Conservation (phyloP, 2,888 invertebrate species). For the Philhelius pedissequus region DNA sequence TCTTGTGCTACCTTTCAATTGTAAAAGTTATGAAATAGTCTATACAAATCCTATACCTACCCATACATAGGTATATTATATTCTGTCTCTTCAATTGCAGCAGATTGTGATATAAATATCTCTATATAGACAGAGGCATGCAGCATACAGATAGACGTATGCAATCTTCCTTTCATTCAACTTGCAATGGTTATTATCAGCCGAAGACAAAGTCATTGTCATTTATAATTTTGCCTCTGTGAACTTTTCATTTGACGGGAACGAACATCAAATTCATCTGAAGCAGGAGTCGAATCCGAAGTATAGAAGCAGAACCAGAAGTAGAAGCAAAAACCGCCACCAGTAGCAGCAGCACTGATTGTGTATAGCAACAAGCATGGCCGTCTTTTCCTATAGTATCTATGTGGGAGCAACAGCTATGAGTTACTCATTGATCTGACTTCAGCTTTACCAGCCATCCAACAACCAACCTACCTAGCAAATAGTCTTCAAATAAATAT, state of each 20-base stretch:
- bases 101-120: no score
- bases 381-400: not conserved
- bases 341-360: not conserved
- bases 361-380: not conserved
- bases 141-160: not conserved
- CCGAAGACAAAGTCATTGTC: constrained; percentile 67
- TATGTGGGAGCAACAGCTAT: constrained; percentile 29
- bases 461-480: not conserved
- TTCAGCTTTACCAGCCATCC: constrained; percentile 5
- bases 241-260: constrained; percentile 67
- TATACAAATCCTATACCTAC: not conserved
- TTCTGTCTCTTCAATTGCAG: not conserved
- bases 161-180: constrained; percentile 46
- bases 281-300: not conserved
- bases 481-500: constrained; percentile 38
- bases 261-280: constrained; percentile 35
- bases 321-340: not conserved
- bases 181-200: constrained; percentile 50
- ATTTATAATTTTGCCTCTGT: constrained; percentile 66
- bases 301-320: not conserved
- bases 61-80: no score
- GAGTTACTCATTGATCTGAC: constrained; percentile 41
- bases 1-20: constrained; percentile 45
- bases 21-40: constrained; percentile 59
- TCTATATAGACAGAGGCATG: not conserved